Percentiles rank a stretch among this genome's conserved stretches.
Conservation (phyloP, 1,140 invertebrate genomes). For the Conopomorpha cramerella region DNA sequence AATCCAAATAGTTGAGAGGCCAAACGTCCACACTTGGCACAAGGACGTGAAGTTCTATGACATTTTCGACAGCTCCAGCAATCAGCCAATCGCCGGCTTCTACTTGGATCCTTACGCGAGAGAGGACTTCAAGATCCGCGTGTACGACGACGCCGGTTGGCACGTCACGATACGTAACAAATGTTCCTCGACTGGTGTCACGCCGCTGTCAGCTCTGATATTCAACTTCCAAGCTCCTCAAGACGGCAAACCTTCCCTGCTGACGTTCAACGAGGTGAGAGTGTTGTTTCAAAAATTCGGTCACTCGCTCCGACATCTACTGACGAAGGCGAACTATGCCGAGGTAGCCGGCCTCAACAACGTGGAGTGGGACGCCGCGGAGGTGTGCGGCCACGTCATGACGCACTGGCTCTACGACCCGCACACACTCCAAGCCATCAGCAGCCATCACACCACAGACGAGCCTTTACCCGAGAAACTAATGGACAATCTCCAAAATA, state of each 20-base stretch:
- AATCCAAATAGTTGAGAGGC: slow-evolving; percentile 76
- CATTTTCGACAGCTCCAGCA: slow-evolving; percentile 73
- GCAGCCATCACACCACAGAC: slow-evolving; percentile 74
- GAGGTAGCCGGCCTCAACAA: slow-evolving; percentile 84
- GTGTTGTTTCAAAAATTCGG: slow-evolving; percentile 86
- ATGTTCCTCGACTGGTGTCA: slow-evolving; percentile 64
- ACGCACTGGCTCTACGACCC: slow-evolving; percentile 80
- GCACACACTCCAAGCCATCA: slow-evolving; percentile 69
- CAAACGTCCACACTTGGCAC: slow-evolving; percentile 76
- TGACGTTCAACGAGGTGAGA: slow-evolving; percentile 77
- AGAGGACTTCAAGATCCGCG: slow-evolving; percentile 64
- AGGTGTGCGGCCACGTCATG: slow-evolving; percentile 81
- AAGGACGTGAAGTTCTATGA: slow-evolving; percentile 84
- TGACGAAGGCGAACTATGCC: slow-evolving; percentile 79
- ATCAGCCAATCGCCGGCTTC: slow-evolving; percentile 74
- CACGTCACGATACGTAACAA: slow-evolving; percentile 71
- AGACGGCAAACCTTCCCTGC: slow-evolving; percentile 68
- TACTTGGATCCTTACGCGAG: slow-evolving; percentile 83
- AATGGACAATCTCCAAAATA: slow-evolving; percentile 66
- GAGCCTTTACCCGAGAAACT: slow-evolving; percentile 71
- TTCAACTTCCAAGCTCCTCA: slow-evolving; percentile 77
- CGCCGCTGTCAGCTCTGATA: slow-evolving; percentile 78
- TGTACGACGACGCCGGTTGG: slow-evolving; percentile 67
- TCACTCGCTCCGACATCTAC: slow-evolving; percentile 77
- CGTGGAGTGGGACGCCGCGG: slow-evolving; percentile 89